phyloP scores from a whole-genome alignment of 2,113 vertebrate genomes.

The Vidua chalybeata region DNA sequence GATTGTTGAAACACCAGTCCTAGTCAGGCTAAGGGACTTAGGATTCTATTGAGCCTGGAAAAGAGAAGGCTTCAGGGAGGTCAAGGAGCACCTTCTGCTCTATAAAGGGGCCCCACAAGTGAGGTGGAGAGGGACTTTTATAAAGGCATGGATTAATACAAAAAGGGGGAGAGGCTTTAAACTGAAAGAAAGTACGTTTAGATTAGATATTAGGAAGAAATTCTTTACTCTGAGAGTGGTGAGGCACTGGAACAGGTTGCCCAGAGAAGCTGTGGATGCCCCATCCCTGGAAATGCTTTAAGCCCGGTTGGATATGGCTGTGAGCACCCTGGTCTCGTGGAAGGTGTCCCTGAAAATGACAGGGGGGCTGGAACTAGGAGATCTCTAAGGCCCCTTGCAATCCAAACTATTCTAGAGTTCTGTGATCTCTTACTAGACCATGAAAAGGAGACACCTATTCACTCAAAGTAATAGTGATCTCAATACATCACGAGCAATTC shows the following conservation, averaged over 20 bases:
- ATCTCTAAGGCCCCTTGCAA: neutral
- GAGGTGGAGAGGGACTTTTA: neutral
- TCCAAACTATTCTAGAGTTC: neutral
- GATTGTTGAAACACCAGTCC: neutral
- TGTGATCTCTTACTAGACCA: neutral
- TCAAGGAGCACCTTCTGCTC: neutral
- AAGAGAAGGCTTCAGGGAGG: neutral
- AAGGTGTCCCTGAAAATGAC: neutral
- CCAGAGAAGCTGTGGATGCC: neutral
- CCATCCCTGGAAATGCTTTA: neutral
- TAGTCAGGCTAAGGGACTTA: too few relatives aligned
- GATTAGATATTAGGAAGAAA: neutral
- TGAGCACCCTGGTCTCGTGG: neutral
- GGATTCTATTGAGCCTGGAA: neutral
- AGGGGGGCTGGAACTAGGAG: neutral
- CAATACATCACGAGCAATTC: neutral
- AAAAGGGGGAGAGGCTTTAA: neutral
- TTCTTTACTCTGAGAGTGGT: neutral
- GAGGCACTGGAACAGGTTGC: neutral
- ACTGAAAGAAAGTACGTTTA: neutral
- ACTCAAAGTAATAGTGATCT: neutral
- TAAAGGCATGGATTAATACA: neutral
- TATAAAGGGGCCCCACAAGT: neutral
- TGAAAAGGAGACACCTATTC: neutral
- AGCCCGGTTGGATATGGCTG: fast-evolving